phyloP scores from a whole-genome alignment of 2,113 vertebrate genomes.

The Elaphurus davidianus region DNA sequence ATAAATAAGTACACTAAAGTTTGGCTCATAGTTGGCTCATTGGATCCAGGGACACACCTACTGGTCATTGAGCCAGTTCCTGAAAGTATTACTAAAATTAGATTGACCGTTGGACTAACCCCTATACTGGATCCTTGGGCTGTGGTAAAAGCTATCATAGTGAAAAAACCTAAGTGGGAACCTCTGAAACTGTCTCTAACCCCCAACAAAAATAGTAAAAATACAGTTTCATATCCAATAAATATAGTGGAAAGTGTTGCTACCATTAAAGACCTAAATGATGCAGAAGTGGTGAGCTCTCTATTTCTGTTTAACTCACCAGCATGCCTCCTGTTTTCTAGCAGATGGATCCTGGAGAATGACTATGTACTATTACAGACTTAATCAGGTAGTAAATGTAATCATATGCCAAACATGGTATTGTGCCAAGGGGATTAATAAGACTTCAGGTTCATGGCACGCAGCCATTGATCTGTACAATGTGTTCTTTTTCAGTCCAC shows the following conservation, averaged over 20 bases:
- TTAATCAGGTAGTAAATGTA: not conserved
- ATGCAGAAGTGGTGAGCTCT: not conserved
- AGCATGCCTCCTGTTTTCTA: not conserved
- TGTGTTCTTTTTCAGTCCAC: not conserved
- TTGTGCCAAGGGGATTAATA: not conserved
- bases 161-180: not conserved
- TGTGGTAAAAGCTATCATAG: not conserved
- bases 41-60: not conserved
- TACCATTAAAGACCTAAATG: not conserved
- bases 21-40: not conserved
- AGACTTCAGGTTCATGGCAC: not conserved
- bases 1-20: not conserved
- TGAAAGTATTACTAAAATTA: not conserved
- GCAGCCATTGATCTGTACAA: not conserved
- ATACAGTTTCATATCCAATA: not conserved
- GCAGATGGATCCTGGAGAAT: not conserved
- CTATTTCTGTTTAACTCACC: not conserved
- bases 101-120: not conserved
- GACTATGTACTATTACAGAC: not conserved
- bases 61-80: not conserved
- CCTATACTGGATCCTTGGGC: not conserved
- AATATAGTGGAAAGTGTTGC: not conserved
- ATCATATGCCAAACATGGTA: not conserved
- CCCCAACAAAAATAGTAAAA: not conserved
- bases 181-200: not conserved